Evolutionary conservation across 2,113 vertebrate genomes (phyloP).

Genomic region (Cariama cristata): DNA sequence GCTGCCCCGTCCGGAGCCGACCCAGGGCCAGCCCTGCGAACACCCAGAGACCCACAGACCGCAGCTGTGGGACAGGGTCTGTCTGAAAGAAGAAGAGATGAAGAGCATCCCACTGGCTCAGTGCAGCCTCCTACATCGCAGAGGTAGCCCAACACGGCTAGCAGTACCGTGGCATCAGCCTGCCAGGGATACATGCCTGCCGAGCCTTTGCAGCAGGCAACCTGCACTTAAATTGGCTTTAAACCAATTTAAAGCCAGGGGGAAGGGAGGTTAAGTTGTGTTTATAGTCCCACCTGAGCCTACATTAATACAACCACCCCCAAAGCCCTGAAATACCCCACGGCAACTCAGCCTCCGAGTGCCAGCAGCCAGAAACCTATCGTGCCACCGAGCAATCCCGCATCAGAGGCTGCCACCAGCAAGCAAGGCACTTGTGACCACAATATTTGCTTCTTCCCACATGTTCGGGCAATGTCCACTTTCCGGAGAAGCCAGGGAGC

Average conservation of each 20-base stretch:
- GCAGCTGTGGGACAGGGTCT: accelerated
- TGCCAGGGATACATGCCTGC: accelerated
- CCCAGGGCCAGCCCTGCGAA: background rate
- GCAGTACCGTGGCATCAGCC: background rate
- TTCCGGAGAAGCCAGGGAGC: background rate
- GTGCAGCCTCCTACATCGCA: accelerated
- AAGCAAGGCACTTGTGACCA: background rate
- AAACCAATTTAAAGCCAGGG: background rate
- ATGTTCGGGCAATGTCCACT: accelerated
- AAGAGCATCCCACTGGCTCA: background rate
- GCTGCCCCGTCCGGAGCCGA: background rate
- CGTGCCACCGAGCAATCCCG: background rate
- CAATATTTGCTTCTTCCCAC: background rate
- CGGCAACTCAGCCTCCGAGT: accelerated
- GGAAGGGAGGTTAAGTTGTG: background rate
- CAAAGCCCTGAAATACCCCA: background rate
- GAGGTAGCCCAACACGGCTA: accelerated
- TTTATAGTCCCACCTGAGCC: background rate
- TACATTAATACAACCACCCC: background rate
- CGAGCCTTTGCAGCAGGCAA: background rate
- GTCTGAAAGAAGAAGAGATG: background rate
- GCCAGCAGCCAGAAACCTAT: background rate
- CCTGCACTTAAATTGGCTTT: background rate
- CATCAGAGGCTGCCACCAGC: accelerated
- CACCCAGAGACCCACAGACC: accelerated